Conservation (phyloP, 2,797 vertebrate species). For the Pithecia hirsuta region DNA sequence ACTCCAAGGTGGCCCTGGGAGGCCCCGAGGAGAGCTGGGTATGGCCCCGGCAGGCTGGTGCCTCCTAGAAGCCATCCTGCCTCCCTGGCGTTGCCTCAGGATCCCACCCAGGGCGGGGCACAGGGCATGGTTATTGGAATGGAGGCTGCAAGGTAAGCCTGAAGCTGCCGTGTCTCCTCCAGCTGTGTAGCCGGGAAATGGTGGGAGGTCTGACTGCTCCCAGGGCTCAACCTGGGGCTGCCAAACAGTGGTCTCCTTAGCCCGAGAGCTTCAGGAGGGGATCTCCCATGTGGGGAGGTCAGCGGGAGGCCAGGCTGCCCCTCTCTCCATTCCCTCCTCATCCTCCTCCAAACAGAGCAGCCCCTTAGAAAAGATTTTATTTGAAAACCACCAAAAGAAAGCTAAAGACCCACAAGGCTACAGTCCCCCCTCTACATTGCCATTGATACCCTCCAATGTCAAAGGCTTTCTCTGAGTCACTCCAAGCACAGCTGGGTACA, state of each 20-base stretch:
- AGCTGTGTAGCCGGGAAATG: rapidly evolving
- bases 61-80: rapidly evolving
- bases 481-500: neutral
- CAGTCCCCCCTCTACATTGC: neutral
- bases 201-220: neutral
- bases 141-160: too few species aligned
- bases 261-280: neutral
- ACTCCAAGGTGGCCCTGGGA: neutral
- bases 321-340: neutral
- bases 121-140: neutral
- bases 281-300: neutral
- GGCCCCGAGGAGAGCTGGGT: neutral
- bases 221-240: rapidly evolving
- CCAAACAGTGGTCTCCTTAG: rapidly evolving
- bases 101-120: neutral
- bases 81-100: neutral
- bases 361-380: neutral
- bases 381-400: neutral
- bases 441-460: rapidly evolving
- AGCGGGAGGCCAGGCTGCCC: neutral
- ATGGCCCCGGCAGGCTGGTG: rapidly evolving
- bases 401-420: neutral
- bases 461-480: neutral
- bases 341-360: neutral
- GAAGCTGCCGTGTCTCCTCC: rapidly evolving